These are phyloP conservation scores for Montipora sp. DNA, from an alignment of 64 coral and sea anemone species.

Conservation along the genomic window DNA sequence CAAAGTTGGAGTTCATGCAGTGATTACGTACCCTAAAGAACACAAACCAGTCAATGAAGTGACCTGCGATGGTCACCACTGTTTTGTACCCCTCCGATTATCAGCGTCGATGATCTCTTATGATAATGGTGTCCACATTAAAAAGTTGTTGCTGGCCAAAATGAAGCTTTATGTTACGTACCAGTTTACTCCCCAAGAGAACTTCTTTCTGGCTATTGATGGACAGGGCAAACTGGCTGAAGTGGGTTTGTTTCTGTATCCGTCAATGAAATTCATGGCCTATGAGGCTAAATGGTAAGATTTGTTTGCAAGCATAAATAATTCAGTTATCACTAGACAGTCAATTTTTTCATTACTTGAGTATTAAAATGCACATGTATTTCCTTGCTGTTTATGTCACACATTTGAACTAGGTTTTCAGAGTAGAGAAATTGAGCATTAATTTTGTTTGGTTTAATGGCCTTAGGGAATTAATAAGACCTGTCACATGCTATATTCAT, in stretches of 20 bases:
- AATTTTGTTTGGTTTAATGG: too few relatives aligned
- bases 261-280: constrained; percentile 92
- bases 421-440: too few relatives aligned
- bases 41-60: constrained; percentile 74
- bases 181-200: constrained; percentile 94
- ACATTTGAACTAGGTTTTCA: too few relatives aligned
- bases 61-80: constrained; percentile 69
- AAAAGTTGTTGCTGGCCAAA: constrained; percentile 50
- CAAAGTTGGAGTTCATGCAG: constrained; percentile 60
- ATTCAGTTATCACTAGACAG: too few relatives aligned
- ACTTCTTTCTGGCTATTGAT: constrained; percentile 97
- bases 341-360: too few relatives aligned
- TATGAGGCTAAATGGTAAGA: constrained; percentile 99
- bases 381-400: too few relatives aligned
- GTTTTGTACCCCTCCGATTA: constrained; percentile 78
- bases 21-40: constrained; percentile 70
- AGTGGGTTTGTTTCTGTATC: constrained; percentile 93
- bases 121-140: constrained; percentile 72
- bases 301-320: not conserved
- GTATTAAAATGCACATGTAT: too few relatives aligned
- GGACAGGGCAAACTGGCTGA: constrained; percentile 91
- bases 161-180: constrained; percentile 74
- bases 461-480: too few relatives aligned
- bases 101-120: constrained; percentile 86
- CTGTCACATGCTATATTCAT: too few relatives aligned